A percentile compares a stretch with the other conserved stretches of the same genome.
phyloP scores from a whole-genome alignment of 35 echinoderm and acorn worm genomes.

The Amphiura filiformis region DNA sequence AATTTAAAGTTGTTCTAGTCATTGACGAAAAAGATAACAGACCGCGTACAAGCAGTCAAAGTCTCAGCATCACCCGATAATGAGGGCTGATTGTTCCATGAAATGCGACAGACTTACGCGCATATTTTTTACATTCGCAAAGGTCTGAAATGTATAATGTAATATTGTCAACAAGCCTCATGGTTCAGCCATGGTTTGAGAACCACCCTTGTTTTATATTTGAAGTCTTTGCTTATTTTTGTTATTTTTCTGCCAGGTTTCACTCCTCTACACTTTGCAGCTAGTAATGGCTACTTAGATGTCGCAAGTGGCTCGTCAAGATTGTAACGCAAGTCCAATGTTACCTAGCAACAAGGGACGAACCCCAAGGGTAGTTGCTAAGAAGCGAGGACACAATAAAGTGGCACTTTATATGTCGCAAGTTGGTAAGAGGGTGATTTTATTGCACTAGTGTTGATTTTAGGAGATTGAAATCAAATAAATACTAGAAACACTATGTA shows the following conservation, averaged over 20 bases:
- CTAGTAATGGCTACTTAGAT: conserved; percentile 69
- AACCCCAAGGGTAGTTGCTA: conserved; percentile 74
- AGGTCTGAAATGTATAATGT: too few relatives aligned
- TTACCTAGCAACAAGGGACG: conserved; percentile 74
- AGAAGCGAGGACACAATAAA: conserved; percentile 84
- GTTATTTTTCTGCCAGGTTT: conserved; percentile 37
- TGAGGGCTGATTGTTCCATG: too few relatives aligned
- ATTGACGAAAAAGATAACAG: too few relatives aligned
- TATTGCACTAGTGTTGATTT: background rate
- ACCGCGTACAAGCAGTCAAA: too few relatives aligned
- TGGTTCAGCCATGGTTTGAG: too few relatives aligned
- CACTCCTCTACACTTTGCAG: conserved; percentile 74
- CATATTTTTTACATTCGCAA: too few relatives aligned
- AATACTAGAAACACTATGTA: background rate
- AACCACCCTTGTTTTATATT: too few relatives aligned
- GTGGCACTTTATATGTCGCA: conserved; percentile 73
- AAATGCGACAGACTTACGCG: too few relatives aligned
- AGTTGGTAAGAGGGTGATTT: conserved; percentile 59
- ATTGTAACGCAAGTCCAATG: conserved; percentile 52
- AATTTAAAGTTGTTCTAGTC: too few relatives aligned
- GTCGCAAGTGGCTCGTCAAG: conserved; percentile 74
- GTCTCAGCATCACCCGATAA: too few relatives aligned
- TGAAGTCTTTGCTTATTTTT: too few relatives aligned
- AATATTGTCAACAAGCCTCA: too few relatives aligned
- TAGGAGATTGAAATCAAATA: background rate